phyloP scores from a whole-genome alignment of 1,140 invertebrate genomes.

The Condylostylus longicornis region DNA sequence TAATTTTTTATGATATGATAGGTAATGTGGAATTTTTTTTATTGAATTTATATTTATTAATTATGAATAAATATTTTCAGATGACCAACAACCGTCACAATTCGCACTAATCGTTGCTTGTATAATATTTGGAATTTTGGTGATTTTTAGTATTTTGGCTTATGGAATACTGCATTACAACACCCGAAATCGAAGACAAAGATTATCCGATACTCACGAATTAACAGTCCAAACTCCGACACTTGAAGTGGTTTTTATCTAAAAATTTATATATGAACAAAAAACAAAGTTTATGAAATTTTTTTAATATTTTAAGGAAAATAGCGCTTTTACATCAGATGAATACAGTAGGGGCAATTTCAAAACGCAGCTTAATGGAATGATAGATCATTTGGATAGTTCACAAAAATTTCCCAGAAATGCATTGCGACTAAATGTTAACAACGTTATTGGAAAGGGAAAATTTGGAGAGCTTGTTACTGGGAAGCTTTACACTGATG shows the following conservation, averaged over 20 bases:
- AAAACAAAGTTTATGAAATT: neutral
- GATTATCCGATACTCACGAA: slow-evolving; percentile 45
- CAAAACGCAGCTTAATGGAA: slow-evolving; percentile 40
- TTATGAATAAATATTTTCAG: slow-evolving; percentile 18
- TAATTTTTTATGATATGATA: slow-evolving; percentile 1
- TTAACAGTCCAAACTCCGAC: slow-evolving; percentile 49
- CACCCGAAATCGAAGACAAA: slow-evolving; percentile 34
- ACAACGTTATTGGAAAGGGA: slow-evolving; percentile 51
- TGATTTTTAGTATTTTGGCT: slow-evolving; percentile 41
- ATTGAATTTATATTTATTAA: slow-evolving; percentile 25
- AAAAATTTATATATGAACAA: neutral
- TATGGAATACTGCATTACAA: slow-evolving; percentile 43
- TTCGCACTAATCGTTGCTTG: slow-evolving; percentile 44
- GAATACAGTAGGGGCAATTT: slow-evolving; percentile 54
- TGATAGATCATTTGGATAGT: slow-evolving; percentile 18
- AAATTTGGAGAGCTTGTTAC: slow-evolving; percentile 57
- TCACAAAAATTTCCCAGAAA: slow-evolving; percentile 56
- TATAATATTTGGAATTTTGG: slow-evolving; percentile 39
- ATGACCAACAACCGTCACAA: slow-evolving; percentile 27
- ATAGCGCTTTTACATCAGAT: slow-evolving; percentile 55
- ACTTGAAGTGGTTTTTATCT: slow-evolving; percentile 37
- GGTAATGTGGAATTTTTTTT: slow-evolving; percentile 10
- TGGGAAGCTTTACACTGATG: slow-evolving; percentile 36
- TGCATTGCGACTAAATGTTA: slow-evolving; percentile 48
- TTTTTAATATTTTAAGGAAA: slow-evolving; percentile 38